Base-by-base conservation (phyloP, 2,888 invertebrate genomes). In the Athrips mouffetella region DNA sequence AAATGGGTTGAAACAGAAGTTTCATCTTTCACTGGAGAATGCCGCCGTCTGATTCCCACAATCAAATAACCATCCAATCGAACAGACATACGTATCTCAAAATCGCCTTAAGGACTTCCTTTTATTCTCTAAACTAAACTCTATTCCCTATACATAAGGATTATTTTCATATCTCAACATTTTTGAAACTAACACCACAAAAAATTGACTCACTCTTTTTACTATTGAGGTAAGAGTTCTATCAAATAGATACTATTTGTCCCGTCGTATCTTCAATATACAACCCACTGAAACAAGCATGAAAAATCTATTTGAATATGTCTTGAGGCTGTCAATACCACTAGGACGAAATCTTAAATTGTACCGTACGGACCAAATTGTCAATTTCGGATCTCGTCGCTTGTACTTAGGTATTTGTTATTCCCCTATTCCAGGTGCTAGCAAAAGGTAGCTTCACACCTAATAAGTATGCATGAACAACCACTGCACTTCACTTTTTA, bases 21-120 rank as follows among this genome's bases (percentile, higher is more conserved):
- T n/a, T n/a, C n/a, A n/a, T n/a, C n/a, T n/a, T n/a, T n/a, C n/a
- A n/a, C n/a, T n/a, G n/a, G n/a, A n/a, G n/a, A n/a, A n/a, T n/a
- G n/a, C n/a, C 37, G 13, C 5, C n/a, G 18, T 18, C 21, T 37
- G 37, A 37, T 18, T 16, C n/a, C 21, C 18, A 18, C 18, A 37
- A 37, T 37, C 21, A 21, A 21, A 37, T 37, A 37, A 37, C 20
- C 37, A 10, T 11, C 37, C 20, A 37, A 37, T 21, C 21, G 37
- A 18, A 37, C 37, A 11, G n/a, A n/a, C 37, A 37, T 20, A 20
- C 8, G 13, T 1, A 20, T 21, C 37, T 20, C 18, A 37, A 21
- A 21, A 20, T 37, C 6, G 37, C 20, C 37, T 37, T 21, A n/a
- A 2, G 6, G 11, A 20, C 21, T 18, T 21, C 3, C n/a, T n/a